These are phyloP conservation scores for Mycteria americana DNA, from an alignment of 2,797 vertebrate species.

Conservation along the genomic window DNA sequence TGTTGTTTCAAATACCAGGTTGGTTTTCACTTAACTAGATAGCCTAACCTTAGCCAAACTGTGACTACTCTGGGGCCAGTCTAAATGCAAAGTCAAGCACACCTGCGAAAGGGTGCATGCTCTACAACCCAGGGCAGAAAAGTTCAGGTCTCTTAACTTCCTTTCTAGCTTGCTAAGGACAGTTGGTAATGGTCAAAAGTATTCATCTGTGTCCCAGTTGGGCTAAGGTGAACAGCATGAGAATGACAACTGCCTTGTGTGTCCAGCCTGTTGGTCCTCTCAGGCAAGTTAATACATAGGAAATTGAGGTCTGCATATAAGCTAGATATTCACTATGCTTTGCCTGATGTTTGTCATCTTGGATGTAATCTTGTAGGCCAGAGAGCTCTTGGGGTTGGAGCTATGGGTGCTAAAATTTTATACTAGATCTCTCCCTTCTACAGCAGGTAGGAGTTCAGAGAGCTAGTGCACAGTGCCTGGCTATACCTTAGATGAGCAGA, in stretches of 20 bases:
- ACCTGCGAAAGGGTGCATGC: not conserved
- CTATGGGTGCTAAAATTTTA: not conserved
- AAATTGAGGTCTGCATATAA: not conserved
- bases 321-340: not conserved
- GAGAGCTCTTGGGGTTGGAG: not conserved
- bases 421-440: not conserved
- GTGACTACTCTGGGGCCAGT: not conserved
- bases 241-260: not conserved
- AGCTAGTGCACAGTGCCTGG: not conserved
- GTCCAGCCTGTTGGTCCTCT: not conserved
- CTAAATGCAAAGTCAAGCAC: not conserved
- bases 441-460: not conserved
- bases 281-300: not conserved
- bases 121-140: not conserved
- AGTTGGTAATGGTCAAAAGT: not conserved
- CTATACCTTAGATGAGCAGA: not conserved
- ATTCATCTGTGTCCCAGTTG: accelerated
- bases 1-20: not conserved
- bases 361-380: not conserved
- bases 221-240: not conserved
- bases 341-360: not conserved
- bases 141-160: not conserved
- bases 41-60: not conserved
- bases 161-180: not conserved
- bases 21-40: not conserved